phyloP scores from a whole-genome alignment of 1,140 invertebrate genomes.

The Meloidogyne floridensis region DNA sequence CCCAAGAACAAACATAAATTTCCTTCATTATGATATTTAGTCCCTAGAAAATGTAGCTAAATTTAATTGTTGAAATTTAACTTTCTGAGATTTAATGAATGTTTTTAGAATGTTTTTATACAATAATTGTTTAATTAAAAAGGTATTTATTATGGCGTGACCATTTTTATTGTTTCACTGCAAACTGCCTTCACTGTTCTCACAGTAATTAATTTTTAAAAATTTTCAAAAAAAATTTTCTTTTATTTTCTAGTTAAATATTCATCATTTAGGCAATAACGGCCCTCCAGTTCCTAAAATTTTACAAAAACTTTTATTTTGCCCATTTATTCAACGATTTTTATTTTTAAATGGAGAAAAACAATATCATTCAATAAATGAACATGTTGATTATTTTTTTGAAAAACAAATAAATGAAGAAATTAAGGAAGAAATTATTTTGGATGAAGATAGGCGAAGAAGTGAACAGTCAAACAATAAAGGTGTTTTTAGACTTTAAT shows the following conservation, averaged over 20 bases:
- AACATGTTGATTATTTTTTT: slow-evolving; percentile 60
- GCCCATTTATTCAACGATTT: slow-evolving; percentile 68
- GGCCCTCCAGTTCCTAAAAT: slow-evolving; percentile 76
- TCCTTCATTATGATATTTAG: too few species aligned
- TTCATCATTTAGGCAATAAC: slow-evolving; percentile 81
- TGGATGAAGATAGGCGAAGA: background rate
- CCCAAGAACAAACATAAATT: too few species aligned
- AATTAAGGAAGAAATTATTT: slow-evolving; percentile 3
- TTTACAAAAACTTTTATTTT: slow-evolving; percentile 74
- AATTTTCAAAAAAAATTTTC: background rate
- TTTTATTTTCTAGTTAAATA: slow-evolving; percentile 71
- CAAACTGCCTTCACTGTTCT: slow-evolving; percentile 79
- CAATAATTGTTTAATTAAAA: too few species aligned
- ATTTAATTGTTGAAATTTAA: too few species aligned
- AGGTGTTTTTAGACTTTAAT: background rate
- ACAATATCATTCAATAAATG: slow-evolving; percentile 60
- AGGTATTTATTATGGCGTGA: slow-evolving; percentile 82
- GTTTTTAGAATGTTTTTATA: too few species aligned
- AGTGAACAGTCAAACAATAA: background rate
- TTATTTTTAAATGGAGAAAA: slow-evolving; percentile 69
- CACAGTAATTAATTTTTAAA: slow-evolving; percentile 53
- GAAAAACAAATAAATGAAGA: slow-evolving; percentile 40
- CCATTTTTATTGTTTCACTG: slow-evolving; percentile 85
- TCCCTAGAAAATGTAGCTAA: too few species aligned
- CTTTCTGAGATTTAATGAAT: too few species aligned